Conservation (phyloP, 2,888 invertebrate species). For the Itoplectis maculator region DNA sequence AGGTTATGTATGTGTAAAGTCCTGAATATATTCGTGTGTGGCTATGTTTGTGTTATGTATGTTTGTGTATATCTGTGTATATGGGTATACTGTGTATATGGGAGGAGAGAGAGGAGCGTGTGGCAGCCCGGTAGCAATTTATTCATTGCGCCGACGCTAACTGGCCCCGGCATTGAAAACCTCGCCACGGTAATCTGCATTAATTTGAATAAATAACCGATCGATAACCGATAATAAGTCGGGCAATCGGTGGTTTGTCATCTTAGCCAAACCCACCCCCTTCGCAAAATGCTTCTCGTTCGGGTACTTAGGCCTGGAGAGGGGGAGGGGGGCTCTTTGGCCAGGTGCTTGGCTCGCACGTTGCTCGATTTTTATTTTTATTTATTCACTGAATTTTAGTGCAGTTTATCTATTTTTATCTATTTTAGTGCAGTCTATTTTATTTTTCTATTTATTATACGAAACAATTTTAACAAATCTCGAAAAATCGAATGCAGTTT, state of each 20-base stretch:
- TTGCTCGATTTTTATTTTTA: too few relatives aligned
- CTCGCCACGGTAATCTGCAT: slow-evolving; percentile 84
- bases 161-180: slow-evolving; percentile 83
- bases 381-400: too few relatives aligned
- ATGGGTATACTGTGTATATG: slow-evolving; percentile 61
- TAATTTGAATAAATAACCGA: slow-evolving; percentile 85
- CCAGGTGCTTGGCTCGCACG: too few relatives aligned
- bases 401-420: too few relatives aligned
- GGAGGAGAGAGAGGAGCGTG: slow-evolving; percentile 68
- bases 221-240: slow-evolving; percentile 84
- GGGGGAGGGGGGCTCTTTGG: neutral
- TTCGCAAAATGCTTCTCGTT: slow-evolving; percentile 76
- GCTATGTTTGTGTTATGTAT: too few relatives aligned
- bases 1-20: too few relatives aligned
- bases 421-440: too few relatives aligned
- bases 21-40: too few relatives aligned
- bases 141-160: slow-evolving; percentile 84
- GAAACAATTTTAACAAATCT: too few relatives aligned
- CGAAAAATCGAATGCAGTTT: too few relatives aligned
- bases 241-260: slow-evolving; percentile 83
- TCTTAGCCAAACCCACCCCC: slow-evolving; percentile 79
- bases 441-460: too few relatives aligned
- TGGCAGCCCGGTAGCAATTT: slow-evolving; percentile 84
- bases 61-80: too few relatives aligned
- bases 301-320: slow-evolving; percentile 38